These are phyloP conservation scores for Burhinus bistriatus DNA, from an alignment of 2,113 vertebrate genomes.

Conservation along the genomic window DNA sequence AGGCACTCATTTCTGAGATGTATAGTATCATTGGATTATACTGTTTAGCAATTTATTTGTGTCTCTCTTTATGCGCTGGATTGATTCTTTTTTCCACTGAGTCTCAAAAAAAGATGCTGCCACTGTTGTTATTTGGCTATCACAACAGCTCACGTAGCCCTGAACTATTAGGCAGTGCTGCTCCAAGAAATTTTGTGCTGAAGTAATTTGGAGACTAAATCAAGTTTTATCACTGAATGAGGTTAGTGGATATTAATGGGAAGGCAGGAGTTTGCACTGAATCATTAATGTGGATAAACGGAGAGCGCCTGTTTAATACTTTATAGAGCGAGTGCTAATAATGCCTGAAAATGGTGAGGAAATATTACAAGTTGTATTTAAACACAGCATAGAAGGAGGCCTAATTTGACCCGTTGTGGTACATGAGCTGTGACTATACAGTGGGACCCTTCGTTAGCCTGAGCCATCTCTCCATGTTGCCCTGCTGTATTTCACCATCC, in stretches of 20 bases:
- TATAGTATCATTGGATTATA: conserved; percentile 65
- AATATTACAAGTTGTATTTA: conserved; percentile 36
- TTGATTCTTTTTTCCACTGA: conserved; percentile 55
- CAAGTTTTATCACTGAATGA: conserved; percentile 32
- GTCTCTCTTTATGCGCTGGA: conserved; percentile 59
- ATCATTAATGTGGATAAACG: conserved; percentile 54
- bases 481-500: neutral
- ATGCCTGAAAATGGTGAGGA: conserved; percentile 1
- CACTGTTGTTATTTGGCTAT: conserved; percentile 36
- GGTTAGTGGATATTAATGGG: conserved; percentile 52
- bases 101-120: neutral
- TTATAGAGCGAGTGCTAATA: neutral
- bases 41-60: conserved; percentile 71
- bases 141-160: conserved; percentile 9
- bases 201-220: conserved; percentile 58
- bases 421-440: neutral
- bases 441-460: neutral
- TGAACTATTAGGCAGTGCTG: conserved; percentile 21
- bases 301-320: conserved; percentile 14
- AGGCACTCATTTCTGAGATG: conserved; percentile 70
- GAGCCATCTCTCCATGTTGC: neutral
- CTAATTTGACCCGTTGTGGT: neutral
- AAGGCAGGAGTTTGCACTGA: conserved; percentile 40
- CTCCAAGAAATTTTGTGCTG: conserved; percentile 35
- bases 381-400: neutral